phyloP scores from a whole-genome alignment of 2,113 vertebrate species.

The Tachycineta bicolor region DNA sequence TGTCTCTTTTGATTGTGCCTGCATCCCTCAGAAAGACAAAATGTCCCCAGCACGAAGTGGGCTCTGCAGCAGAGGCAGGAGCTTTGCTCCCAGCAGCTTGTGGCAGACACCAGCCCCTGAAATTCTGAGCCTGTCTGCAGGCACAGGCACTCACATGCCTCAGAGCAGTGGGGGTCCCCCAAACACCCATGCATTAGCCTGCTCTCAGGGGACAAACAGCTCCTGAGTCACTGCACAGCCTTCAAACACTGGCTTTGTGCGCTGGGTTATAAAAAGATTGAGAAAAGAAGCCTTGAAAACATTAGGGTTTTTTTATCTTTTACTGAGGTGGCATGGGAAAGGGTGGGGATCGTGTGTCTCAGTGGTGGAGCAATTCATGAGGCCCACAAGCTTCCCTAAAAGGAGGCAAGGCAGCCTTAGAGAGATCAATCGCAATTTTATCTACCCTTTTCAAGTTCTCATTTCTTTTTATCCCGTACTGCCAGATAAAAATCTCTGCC shows the following conservation, averaged over 20 bases:
- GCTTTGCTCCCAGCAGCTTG: background rate
- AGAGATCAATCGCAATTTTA: conserved; percentile 69
- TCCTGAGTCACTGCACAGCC: background rate
- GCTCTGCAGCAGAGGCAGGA: background rate
- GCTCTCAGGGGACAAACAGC: background rate
- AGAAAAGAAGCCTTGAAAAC: conserved; percentile 18
- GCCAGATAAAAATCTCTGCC: conserved; percentile 66
- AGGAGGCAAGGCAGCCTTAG: conserved; percentile 46
- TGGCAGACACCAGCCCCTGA: background rate
- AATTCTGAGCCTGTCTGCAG: background rate
- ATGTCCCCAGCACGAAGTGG: background rate
- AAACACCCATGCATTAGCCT: background rate
- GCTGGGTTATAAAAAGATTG: background rate
- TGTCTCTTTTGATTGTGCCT: background rate
- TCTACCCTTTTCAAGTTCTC: conserved; percentile 68
- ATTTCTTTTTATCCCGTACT: conserved; percentile 54
- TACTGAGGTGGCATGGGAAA: background rate
- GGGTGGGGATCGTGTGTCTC: background rate
- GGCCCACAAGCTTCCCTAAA: conserved; percentile 23
- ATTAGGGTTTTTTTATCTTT: background rate
- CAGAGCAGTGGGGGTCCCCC: background rate
- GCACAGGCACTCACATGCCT: background rate
- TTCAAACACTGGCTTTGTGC: background rate
- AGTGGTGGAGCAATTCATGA: conserved; percentile 9
- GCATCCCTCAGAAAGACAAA: background rate